Conservation (phyloP, 92 coral and sea anemone species). For the Plumapathes pennacea region DNA sequence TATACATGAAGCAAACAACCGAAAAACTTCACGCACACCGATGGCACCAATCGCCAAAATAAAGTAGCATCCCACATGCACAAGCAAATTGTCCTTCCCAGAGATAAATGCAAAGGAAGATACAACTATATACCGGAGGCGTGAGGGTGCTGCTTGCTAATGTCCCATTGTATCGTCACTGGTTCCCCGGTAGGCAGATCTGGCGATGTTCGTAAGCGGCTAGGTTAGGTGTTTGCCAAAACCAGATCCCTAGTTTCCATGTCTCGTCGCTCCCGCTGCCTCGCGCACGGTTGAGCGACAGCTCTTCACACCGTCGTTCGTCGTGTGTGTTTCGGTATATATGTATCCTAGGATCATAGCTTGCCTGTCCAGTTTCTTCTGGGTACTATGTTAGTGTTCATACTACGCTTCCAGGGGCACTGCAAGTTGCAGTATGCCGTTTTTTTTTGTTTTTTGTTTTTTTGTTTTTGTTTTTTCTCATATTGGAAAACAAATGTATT, state of each 20-base stretch:
- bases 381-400: conserved; percentile 43
- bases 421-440: conserved; percentile 73
- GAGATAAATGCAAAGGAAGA: too few relatives aligned
- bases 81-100: too few relatives aligned
- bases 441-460: conserved; percentile 34
- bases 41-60: too few relatives aligned
- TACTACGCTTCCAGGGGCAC: conserved; percentile 76
- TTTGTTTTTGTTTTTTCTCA: too few relatives aligned
- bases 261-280: conserved; percentile 27
- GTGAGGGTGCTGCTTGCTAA: too few relatives aligned
- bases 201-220: conserved; percentile 44
- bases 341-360: conserved; percentile 46
- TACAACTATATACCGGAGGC: too few relatives aligned
- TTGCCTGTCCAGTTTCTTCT: conserved; percentile 16
- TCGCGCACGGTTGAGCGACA: conserved; percentile 47
- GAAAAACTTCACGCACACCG: too few relatives aligned
- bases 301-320: conserved; percentile 15
- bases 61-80: too few relatives aligned
- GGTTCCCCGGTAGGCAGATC: too few relatives aligned
- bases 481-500: too few relatives aligned
- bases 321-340: conserved; percentile 51
- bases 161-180: too few relatives aligned
- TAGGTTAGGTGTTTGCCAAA: conserved; percentile 42
- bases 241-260: conserved; percentile 35
- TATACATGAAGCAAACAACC: too few relatives aligned